Conservation (phyloP, 2,888 invertebrate genomes). For the Lepeophtheirus nordmannii region DNA sequence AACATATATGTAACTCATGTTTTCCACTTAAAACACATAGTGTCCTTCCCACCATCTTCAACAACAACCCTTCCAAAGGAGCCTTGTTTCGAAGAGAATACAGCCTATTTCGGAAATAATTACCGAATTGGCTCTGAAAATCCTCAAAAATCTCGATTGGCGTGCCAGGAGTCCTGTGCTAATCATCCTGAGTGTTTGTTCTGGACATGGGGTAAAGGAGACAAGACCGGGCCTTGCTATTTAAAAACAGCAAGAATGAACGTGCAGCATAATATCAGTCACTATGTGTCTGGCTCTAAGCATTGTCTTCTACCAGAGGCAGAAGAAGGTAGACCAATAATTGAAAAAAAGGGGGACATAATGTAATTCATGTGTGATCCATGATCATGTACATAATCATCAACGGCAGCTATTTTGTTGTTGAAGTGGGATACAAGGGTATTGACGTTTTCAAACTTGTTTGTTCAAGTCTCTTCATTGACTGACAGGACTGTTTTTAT, state of each 20-base stretch:
- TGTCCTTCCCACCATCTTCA: not conserved
- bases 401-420: no score
- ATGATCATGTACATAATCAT: no score
- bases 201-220: slow-evolving; percentile 23
- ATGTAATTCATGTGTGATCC: no score
- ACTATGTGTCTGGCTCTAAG: slow-evolving; percentile 22
- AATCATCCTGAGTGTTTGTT: slow-evolving; percentile 13
- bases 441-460: no score
- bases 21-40: not conserved
- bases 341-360: no score
- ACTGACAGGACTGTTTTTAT: no score
- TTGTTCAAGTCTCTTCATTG: no score
- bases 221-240: slow-evolving; percentile 18
- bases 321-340: not conserved
- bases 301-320: slow-evolving; percentile 18
- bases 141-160: slow-evolving; percentile 8
- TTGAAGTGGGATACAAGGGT: no score
- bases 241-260: slow-evolving; percentile 20
- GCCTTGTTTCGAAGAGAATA: slow-evolving; percentile 19
- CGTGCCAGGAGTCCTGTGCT: slow-evolving; percentile 10
- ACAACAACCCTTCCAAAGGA: not conserved
- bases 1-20: no score
- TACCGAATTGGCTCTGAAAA: slow-evolving; percentile 10
- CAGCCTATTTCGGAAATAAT: slow-evolving; percentile 24
- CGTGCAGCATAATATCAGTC: not conserved